A percentile compares a stretch with the other conserved stretches of the same genome.
phyloP scores from a whole-genome alignment of 2,888 invertebrate genomes.

The Nowickia ferox region DNA sequence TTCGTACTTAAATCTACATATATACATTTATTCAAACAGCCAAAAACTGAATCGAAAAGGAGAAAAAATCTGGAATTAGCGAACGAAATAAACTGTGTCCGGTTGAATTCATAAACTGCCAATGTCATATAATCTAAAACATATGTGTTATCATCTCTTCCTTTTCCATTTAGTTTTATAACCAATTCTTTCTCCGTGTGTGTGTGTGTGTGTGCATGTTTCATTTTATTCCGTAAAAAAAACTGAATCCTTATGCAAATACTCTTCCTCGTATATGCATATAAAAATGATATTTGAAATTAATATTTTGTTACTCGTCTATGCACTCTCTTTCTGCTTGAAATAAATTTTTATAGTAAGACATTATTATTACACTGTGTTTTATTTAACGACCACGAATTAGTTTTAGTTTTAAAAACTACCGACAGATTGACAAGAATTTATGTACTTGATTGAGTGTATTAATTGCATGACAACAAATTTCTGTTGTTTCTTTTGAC shows the following conservation, averaged over 20 bases:
- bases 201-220: neutral
- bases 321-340: neutral
- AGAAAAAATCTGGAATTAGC: conserved; percentile 41
- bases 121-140: conserved; percentile 59
- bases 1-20: neutral
- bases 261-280: neutral
- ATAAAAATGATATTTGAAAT: conserved; percentile 14
- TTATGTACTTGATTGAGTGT: neutral
- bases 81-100: conserved; percentile 46
- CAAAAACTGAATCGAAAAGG: conserved; percentile 7
- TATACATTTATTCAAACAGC: conserved; percentile 25
- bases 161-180: conserved; percentile 43
- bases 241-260: conserved; percentile 43
- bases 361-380: neutral
- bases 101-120: conserved; percentile 61
- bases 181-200: conserved; percentile 13
- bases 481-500: neutral
- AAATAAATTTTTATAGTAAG: conserved; percentile 23
- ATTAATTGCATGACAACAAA: neutral
- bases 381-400: conserved; percentile 1
- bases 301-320: neutral
- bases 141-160: conserved; percentile 47
- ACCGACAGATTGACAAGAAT: neutral
- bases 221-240: neutral
- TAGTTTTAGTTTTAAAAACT: conserved; percentile 2